phyloP scores from a whole-genome alignment of 2,113 vertebrate species.

The Motacilla alba region DNA sequence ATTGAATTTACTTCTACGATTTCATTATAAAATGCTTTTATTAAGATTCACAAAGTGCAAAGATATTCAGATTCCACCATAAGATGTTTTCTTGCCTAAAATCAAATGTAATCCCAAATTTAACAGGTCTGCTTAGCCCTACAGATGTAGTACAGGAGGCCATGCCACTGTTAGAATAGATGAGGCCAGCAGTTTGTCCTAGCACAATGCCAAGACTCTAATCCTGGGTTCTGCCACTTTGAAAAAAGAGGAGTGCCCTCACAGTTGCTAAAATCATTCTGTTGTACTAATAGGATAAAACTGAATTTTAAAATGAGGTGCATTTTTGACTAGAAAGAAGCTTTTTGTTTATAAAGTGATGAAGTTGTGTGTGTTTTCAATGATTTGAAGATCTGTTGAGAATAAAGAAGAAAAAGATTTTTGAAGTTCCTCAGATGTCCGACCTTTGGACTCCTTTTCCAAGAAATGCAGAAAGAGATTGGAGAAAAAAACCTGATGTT shows the following conservation, averaged over 20 bases:
- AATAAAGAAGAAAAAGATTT: not conserved
- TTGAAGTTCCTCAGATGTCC: not conserved
- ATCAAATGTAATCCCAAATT: not conserved
- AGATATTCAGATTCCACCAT: not conserved
- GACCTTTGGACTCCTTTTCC: not conserved
- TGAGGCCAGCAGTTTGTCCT: not conserved
- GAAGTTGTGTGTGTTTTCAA: not conserved
- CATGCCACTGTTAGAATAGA: not conserved
- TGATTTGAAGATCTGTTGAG: not conserved
- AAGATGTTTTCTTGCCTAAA: not conserved
- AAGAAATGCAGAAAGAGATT: not conserved
- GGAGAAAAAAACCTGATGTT: not conserved
- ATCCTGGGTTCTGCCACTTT: not conserved
- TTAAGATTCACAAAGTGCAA: not conserved
- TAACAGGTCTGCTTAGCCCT: not conserved
- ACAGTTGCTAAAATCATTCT: not conserved
- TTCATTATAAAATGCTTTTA: not conserved
- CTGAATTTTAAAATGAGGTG: not conserved
- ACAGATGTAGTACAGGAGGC: not conserved
- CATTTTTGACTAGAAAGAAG: not conserved
- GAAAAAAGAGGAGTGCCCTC: not conserved
- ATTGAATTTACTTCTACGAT: not conserved
- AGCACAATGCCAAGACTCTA: not conserved
- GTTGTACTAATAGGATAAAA: not conserved
- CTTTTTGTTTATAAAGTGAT: not conserved